Evolutionary conservation across 2,797 vertebrate genomes (phyloP), one percentile per base, ranked within the genome.

Genomic region (Amphiprion clarkii): DNA sequence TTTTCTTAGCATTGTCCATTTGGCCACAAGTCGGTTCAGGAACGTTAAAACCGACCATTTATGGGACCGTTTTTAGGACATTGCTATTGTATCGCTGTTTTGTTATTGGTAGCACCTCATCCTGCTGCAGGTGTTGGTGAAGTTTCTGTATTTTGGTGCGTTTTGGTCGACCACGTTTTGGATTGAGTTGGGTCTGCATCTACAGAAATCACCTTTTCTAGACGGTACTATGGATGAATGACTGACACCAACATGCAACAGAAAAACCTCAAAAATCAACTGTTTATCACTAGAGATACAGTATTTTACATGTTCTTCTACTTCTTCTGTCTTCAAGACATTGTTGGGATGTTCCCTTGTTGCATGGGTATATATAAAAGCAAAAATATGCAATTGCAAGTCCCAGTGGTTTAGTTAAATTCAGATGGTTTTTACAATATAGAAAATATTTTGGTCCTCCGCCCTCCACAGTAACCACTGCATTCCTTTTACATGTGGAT

Each of bases 321-420:
- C 6, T 6, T 31, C 31, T 31, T 55, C 44, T 44, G 36, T 10
- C 21, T 57, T 62, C 55, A 39, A 60, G n/a, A 71, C 61, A 54
- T 54, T 40, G 8, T 59, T 67, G 5, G 49, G 49, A 65, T 25
- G 21, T 65, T 66, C 33, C 40, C 6, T 10, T 61, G 56, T 42
- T 49, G 3, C 1, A 19, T 21, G 7, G 19, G 19, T 53, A 65
- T 54, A 70, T 48, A n/a, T 39, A 59, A 27, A 73, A 6, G 44
- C 23, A 19, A 14, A 66, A 40, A 39, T 58, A 7, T 62, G 55
- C 74, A 66, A n/a, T 70, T 51, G 16, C 33, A 46, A 58, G 54
- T 54, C 53, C 74, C 70, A 4, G 69, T 53, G 70, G 54, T 70
- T 73, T 23, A 40, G 48, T 63, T 69, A 31, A 75, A n/a, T 60